Base-by-base conservation (phyloP, 2,888 invertebrate species). In the Magallana nippona region DNA sequence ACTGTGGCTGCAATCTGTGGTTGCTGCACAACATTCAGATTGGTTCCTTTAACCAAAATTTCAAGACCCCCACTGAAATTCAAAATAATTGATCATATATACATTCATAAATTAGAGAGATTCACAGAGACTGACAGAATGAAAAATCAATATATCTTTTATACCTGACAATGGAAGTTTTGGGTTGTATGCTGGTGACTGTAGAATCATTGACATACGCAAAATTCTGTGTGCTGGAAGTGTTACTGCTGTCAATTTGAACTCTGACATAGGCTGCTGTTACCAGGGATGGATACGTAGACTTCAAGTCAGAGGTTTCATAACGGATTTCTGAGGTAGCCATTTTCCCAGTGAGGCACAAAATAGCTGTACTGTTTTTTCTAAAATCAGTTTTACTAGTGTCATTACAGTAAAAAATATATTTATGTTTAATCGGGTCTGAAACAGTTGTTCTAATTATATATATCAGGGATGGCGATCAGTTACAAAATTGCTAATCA, bases 41-140 rank as follows among this genome's bases (percentile, higher is more conserved):
- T 91, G 13, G 83, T 86, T 1, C 94, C 94, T 2, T 32, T 86
- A 0, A 94, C 90, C 0, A 89, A 92, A 8, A 94, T 87, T 17
- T 84, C 88, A n/a, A 91, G 90, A 0, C 93, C 93, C 27, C 94
- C 94, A 88, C 93, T 94, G 87, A n/a, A 88, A 85, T 55, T 56
- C n/a, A 87, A 83, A 55, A 44, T 44, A 8, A 5, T 44, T 44
- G 44, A 44, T 44, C 0, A 44, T 44, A 44, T 44, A 0, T 44
- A 44, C 44, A 44, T 44, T 44, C 3, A 44, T 44, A 8, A 44
- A 44, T 8, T 8, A 44, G 44, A 44, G 8, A 0, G 8, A 44
- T 44, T 3, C 44, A 44, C 44, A 44, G 44, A 44, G 8, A 44
- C 44, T 44, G 8, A 44, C 44, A 44, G 8, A 44, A 44, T 44